phyloP scores from a whole-genome alignment of 2,113 vertebrate genomes.

The Pimephales promelas region DNA sequence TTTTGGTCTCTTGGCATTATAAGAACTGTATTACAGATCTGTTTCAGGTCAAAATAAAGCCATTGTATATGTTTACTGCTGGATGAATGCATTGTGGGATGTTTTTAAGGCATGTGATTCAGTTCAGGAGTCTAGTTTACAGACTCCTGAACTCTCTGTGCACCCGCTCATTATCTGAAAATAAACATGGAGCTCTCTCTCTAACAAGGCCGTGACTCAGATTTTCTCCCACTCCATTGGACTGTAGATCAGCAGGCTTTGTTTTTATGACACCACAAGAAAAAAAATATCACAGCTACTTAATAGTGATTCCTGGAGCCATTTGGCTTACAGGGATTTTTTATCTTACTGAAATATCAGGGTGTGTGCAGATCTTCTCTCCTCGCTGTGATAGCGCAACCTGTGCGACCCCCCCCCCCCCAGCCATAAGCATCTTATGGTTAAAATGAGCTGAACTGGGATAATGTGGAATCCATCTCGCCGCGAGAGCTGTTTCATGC shows the following conservation, averaged over 20 bases:
- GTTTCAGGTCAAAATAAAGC: neutral
- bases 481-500: constrained; percentile 31
- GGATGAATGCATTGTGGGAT: constrained; percentile 2
- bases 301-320: neutral
- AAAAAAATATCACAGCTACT: neutral
- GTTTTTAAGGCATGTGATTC: constrained; percentile 8
- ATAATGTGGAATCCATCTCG: constrained; percentile 44
- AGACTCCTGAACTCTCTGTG: constrained; percentile 33
- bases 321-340: constrained; percentile 1
- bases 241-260: constrained; percentile 31
- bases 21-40: neutral
- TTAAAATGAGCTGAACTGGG: constrained; percentile 55
- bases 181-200: constrained; percentile 1
- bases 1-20: neutral
- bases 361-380: constrained; percentile 1
- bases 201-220: constrained; percentile 5
- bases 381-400: constrained; percentile 23
- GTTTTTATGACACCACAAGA: neutral
- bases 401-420: constrained; percentile 14
- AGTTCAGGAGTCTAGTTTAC: neutral
- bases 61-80: neutral
- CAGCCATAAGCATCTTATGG: constrained; percentile 54
- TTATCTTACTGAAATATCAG: neutral
- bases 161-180: constrained; percentile 36
- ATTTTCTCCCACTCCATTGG: constrained; percentile 21